These are phyloP conservation scores for Meiosimyza platycephala DNA, from an alignment of 2,888 invertebrate genomes.

Conservation along the genomic window DNA sequence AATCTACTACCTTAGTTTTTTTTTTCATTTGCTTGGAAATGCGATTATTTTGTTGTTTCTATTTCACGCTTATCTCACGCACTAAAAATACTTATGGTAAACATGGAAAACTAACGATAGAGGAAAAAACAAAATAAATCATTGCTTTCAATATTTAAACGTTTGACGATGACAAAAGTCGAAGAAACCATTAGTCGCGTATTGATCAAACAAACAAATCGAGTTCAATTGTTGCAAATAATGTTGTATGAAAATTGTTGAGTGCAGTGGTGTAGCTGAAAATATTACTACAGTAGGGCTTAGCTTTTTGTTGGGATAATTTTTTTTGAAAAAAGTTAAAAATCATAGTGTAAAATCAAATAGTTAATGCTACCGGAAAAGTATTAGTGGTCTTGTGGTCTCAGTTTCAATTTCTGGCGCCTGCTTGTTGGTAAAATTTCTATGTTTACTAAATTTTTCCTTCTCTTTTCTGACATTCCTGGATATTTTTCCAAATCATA, in stretches of 20 bases:
- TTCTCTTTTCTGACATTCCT: no score
- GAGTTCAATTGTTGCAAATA: constrained; percentile 42
- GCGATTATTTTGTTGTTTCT: neutral
- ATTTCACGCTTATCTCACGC: constrained; percentile 25
- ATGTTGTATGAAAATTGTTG: constrained; percentile 44
- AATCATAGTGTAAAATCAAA: neutral
- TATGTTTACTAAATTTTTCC: no score
- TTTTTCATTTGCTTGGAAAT: neutral
- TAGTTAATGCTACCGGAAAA: neutral
- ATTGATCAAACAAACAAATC: constrained; percentile 60
- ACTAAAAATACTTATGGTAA: constrained; percentile 18
- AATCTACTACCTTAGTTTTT: neutral
- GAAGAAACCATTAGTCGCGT: constrained; percentile 49
- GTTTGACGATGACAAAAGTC: constrained; percentile 52
- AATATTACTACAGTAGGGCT: no score
- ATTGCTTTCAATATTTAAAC: constrained; percentile 22
- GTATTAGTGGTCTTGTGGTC: no score
- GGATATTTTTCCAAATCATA: no score
- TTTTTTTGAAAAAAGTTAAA: neutral
- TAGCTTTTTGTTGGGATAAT: no score
- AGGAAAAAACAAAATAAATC: constrained; percentile 11
- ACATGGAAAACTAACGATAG: constrained; percentile 17
- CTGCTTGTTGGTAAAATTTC: no score
- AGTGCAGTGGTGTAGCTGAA: neutral
- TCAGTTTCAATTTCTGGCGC: no score